These are phyloP conservation scores for Halichondria panicea DNA, from an alignment of 37 sponge, comb jelly and placozoan species.

Conservation along the genomic window DNA sequence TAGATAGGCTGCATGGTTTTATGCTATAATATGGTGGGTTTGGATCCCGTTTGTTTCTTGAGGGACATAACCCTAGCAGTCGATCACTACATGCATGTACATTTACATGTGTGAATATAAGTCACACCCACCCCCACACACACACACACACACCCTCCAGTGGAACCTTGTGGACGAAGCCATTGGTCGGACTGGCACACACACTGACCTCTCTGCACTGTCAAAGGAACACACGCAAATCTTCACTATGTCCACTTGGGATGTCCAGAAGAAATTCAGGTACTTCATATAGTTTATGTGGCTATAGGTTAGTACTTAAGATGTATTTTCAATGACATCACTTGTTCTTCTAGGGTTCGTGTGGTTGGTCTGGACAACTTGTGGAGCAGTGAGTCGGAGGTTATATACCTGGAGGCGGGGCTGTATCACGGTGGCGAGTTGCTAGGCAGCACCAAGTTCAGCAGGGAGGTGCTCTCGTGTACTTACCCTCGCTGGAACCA, in stretches of 20 bases:
- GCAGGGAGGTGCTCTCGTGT: constrained; percentile 29
- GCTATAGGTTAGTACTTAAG: neutral
- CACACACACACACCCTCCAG: constrained; percentile 19
- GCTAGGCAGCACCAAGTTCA: constrained; percentile 41
- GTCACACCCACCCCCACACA: constrained; percentile 6
- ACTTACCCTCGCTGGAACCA: constrained; percentile 85
- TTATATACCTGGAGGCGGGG: constrained; percentile 71
- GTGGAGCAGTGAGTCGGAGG: constrained; percentile 22
- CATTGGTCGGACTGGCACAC: constrained; percentile 77
- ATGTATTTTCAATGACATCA: neutral
- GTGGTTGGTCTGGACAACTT: constrained; percentile 78
- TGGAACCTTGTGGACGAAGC: constrained; percentile 73
- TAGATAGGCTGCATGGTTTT: neutral
- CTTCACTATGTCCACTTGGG: constrained; percentile 87
- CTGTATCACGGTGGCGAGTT: constrained; percentile 86
- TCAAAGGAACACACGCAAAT: constrained; percentile 80
- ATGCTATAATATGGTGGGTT: neutral
- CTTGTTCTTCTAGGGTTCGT: constrained; percentile 36
- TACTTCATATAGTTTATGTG: constrained; percentile 3
- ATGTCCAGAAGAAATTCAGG: constrained; percentile 82
- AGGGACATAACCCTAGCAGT: too few species aligned
- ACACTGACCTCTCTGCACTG: constrained; percentile 81
- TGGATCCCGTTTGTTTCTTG: neutral
- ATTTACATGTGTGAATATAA: neutral
- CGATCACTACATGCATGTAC: constrained; percentile 12